These are phyloP conservation scores for Lordiphosa stackelbergi DNA, from an alignment of 1,140 invertebrate genomes.

Conservation along the genomic window DNA sequence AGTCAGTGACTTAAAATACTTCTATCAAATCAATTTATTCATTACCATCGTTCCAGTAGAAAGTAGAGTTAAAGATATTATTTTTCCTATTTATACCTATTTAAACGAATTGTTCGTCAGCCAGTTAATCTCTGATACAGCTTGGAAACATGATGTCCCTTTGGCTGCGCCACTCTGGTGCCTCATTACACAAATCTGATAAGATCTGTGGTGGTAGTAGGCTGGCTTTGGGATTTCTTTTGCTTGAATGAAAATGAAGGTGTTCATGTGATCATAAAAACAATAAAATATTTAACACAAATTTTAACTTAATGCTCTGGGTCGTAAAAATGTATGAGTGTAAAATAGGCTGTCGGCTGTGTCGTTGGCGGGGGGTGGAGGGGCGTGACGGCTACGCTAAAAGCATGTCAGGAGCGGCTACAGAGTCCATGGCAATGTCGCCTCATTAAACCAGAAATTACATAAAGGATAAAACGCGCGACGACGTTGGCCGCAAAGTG, in stretches of 20 bases:
- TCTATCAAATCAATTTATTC: too few relatives aligned
- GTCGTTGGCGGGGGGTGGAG: background rate
- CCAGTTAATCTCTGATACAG: too few relatives aligned
- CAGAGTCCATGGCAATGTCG: constrained; percentile 40
- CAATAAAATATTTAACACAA: constrained; percentile 75
- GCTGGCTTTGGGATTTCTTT: background rate
- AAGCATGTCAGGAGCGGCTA: constrained; percentile 4
- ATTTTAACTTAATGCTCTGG: constrained; percentile 69
- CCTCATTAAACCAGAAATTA: constrained; percentile 74
- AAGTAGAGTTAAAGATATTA: too few relatives aligned
- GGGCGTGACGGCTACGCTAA: too few relatives aligned
- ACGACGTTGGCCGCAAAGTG: constrained; percentile 50
- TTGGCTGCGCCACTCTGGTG: too few relatives aligned
- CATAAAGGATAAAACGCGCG: constrained; percentile 66
- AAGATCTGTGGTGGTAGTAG: constrained; percentile 1
- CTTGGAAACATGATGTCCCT: too few relatives aligned
- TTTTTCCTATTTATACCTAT: too few relatives aligned
- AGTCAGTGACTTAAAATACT: too few relatives aligned
- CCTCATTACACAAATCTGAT: constrained; percentile 15
- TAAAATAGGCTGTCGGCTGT: constrained; percentile 56
- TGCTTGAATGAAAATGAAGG: constrained; percentile 40
- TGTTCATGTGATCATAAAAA: constrained; percentile 69
- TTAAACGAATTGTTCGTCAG: too few relatives aligned
- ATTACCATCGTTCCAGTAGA: too few relatives aligned
- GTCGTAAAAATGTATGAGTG: constrained; percentile 65